phyloP scores from a whole-genome alignment of 2,888 invertebrate species.

The Nomada lathburiana region DNA sequence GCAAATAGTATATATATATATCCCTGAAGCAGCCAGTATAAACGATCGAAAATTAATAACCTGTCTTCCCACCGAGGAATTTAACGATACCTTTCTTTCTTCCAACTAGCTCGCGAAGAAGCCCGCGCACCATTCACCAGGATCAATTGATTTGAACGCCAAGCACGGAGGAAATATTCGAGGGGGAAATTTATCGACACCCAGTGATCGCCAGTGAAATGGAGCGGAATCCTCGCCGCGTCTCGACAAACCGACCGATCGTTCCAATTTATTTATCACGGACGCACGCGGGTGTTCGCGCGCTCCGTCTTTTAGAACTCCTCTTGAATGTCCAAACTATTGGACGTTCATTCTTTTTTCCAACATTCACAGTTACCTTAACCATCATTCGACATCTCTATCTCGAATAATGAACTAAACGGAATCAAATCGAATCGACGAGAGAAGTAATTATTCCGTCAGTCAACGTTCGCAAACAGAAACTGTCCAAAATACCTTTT shows the following conservation, averaged over 20 bases:
- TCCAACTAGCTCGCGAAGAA: not conserved
- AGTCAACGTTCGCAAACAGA: too few relatives aligned
- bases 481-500: too few relatives aligned
- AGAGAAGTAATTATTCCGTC: too few relatives aligned
- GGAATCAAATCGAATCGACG: too few relatives aligned
- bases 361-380: not conserved
- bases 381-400: not conserved
- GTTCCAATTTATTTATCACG: conserved; percentile 16
- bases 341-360: not conserved
- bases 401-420: conserved; percentile 15
- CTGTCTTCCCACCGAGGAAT: not conserved
- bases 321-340: not conserved
- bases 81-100: not conserved
- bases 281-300: not conserved
- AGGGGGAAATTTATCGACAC: conserved; percentile 30
- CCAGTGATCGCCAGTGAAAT: conserved; percentile 22
- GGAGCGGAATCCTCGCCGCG: conserved; percentile 20
- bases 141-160: conserved; percentile 30
- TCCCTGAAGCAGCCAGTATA: too few relatives aligned
- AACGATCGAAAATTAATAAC: conserved; percentile 12
- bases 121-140: conserved; percentile 5
- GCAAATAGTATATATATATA: too few relatives aligned
- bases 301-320: not conserved
- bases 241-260: conserved; percentile 5
- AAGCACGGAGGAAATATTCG: conserved; percentile 25